Evolutionary conservation across 1,140 invertebrate genomes (phyloP).

Genomic region (Sogatella furcifera): DNA sequence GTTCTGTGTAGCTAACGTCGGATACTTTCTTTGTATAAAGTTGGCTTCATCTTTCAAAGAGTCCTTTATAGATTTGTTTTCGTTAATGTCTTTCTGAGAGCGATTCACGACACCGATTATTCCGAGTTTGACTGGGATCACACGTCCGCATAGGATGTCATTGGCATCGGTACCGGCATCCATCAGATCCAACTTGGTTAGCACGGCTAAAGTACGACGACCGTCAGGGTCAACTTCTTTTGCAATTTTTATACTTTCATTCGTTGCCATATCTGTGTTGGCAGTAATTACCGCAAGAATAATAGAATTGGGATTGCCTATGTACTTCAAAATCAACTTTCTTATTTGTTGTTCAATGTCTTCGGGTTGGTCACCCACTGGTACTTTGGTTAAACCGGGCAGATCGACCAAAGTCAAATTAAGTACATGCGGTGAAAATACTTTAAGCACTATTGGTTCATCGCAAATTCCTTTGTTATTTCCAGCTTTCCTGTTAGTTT

Average conservation of each 20-base stretch:
- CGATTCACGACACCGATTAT: slow-evolving; percentile 67
- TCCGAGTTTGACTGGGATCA: slow-evolving; percentile 64
- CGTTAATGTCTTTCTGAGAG: slow-evolving; percentile 58
- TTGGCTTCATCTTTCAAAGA: slow-evolving; percentile 21
- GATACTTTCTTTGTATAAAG: slow-evolving; percentile 50
- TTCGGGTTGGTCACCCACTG: slow-evolving; percentile 46
- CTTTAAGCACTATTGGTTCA: slow-evolving; percentile 55
- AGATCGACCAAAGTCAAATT: slow-evolving; percentile 50
- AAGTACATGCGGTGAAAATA: slow-evolving; percentile 56
- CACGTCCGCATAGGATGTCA: slow-evolving; percentile 53
- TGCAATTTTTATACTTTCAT: slow-evolving; percentile 48
- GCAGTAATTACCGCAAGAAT: slow-evolving; percentile 46
- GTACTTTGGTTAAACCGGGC: slow-evolving; percentile 47
- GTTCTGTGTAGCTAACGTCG: slow-evolving; percentile 47
- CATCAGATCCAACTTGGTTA: slow-evolving; percentile 68
- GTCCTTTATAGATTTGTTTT: slow-evolving; percentile 47
- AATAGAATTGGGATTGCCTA: slow-evolving; percentile 37
- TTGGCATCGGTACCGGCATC: slow-evolving; percentile 63
- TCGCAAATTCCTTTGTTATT: slow-evolving; percentile 60
- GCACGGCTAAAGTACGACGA: slow-evolving; percentile 53
- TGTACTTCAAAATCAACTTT: slow-evolving; percentile 45
- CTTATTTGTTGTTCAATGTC: slow-evolving; percentile 48
- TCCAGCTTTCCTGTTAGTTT: slow-evolving; percentile 58
- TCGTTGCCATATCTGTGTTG: slow-evolving; percentile 52
- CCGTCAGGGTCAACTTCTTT: slow-evolving; percentile 49